These are phyloP conservation scores for Catostomus latipinnis DNA, from an alignment of 2,797 vertebrate species.

Conservation along the genomic window DNA sequence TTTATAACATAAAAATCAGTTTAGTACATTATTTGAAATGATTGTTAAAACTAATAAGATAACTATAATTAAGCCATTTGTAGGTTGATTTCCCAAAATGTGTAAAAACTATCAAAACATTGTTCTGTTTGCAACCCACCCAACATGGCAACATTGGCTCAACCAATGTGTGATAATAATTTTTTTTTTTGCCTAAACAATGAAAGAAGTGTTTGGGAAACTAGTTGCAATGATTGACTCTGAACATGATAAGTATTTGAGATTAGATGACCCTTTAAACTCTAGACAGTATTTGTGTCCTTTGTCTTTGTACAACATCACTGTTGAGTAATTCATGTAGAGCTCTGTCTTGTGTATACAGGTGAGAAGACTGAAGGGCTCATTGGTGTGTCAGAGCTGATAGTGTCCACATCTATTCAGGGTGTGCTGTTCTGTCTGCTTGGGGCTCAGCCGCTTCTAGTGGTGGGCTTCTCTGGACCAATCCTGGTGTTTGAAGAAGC, in stretches of 20 bases:
- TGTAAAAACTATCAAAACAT: no score
- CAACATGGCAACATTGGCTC: no score
- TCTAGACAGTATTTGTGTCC: neutral
- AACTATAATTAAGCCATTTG: no score
- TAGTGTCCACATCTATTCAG: constrained; percentile 91
- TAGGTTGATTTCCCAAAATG: no score
- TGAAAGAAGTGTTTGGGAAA: no score
- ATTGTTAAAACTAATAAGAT: no score
- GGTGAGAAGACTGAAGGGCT: constrained; percentile 94
- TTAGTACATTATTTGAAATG: neutral
- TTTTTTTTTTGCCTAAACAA: no score
- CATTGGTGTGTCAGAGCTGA: constrained; percentile 96
- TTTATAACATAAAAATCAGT: neutral
- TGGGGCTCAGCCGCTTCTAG: constrained; percentile 91
- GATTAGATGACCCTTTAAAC: constrained; percentile 1
- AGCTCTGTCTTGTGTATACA: constrained; percentile 57
- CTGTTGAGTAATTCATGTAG: constrained; percentile 1
- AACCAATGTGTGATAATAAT: no score
- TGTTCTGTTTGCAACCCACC: no score
- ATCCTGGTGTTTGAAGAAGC: constrained; percentile 96
- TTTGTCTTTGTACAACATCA: neutral
- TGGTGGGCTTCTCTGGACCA: constrained; percentile 95
- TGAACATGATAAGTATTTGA: constrained; percentile 11
- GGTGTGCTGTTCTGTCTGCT: constrained; percentile 90
- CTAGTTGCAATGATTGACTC: neutral